Base-by-base conservation (phyloP, 2,113 vertebrate species). In the Heteronetta atricapilla region DNA sequence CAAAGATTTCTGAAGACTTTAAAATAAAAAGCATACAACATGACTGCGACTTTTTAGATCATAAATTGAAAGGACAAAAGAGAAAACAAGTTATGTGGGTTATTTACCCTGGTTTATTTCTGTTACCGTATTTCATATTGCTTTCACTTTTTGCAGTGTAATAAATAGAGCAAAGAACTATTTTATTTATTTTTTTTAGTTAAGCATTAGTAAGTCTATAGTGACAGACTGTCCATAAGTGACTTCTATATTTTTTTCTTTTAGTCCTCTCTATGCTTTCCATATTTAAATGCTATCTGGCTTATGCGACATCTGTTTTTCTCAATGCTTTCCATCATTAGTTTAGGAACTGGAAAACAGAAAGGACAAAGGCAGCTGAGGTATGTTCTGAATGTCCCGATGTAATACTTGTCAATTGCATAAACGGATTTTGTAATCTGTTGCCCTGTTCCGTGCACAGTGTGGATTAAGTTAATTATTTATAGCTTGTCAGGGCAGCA, bases 381-480 rank as follows among this genome's bases (percentile, higher is more conserved):
- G 21, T 83, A 16, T 88, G 28, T 80, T 82, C 60, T 58, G 58
- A 4, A 33, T 90, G 74, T 94, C 50, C 56, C 64, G 70, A 29
- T 58, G 59, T 80, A 94, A 74, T 38, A 31, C 0, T 3, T 82
- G 60, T 75, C 55, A 73, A 46, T 86, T 93, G 40, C 92, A 90
- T 79, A 92, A 92, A 92, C 66, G 38, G 56, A 44, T 96, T 95
- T 93, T 82, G 85, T 70, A 95, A 94, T 95, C 48, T 92, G 90
- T 88, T 94, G 59, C 67, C 56, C 34, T 83, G 44, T 76, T 86
- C 25, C 89, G 95, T 96, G 91, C 86, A 69, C 83, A 95, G 88
- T 36, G 28, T 66, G 23, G 62, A 78, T 86, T 92, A 90, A 83
- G 93, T 96, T 97, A 94, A 96, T 97, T 82, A 96, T 97, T 97